Percentiles rank a stretch among this genome's conserved stretches.
These are phyloP conservation scores for Percina caprodes DNA, from an alignment of 2,113 vertebrate genomes.

Conservation along the genomic window DNA sequence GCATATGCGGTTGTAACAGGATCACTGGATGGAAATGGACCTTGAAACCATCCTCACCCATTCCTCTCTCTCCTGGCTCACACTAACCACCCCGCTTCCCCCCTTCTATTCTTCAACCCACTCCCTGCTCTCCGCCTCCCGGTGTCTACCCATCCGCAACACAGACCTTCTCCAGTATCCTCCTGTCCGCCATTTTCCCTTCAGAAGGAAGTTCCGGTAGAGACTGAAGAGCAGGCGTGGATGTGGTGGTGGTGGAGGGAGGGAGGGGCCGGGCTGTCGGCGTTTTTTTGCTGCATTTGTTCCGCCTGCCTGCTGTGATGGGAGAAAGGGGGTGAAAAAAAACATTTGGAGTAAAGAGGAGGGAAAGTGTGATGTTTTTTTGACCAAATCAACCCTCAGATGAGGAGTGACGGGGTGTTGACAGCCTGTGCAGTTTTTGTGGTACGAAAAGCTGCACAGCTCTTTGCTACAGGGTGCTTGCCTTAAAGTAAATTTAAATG, in stretches of 20 bases:
- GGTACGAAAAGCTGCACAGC: constrained; percentile 69
- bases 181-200: constrained; percentile 52
- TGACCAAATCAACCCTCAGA: constrained; percentile 34
- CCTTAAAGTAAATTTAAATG: constrained; percentile 53
- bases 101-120: background rate
- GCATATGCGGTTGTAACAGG: constrained; percentile 75
- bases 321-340: background rate
- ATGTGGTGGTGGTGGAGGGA: background rate
- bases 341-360: constrained; percentile 11
- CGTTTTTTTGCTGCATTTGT: constrained; percentile 38
- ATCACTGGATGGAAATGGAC: constrained; percentile 75
- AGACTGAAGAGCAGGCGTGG: constrained; percentile 22
- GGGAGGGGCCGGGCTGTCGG: constrained; percentile 19
- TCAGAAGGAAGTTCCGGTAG: constrained; percentile 44
- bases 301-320: constrained; percentile 43
- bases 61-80: constrained; percentile 9
- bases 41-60: constrained; percentile 37
- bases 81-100: background rate
- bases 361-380: constrained; percentile 5
- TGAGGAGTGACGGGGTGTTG: background rate
- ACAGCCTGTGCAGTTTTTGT: constrained; percentile 28
- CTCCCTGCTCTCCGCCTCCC: background rate
- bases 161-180: constrained; percentile 15
- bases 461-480: constrained; percentile 65
- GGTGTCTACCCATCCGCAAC: background rate